Base-by-base conservation (phyloP, 2,113 vertebrate genomes). In the Silurus glanis region DNA sequence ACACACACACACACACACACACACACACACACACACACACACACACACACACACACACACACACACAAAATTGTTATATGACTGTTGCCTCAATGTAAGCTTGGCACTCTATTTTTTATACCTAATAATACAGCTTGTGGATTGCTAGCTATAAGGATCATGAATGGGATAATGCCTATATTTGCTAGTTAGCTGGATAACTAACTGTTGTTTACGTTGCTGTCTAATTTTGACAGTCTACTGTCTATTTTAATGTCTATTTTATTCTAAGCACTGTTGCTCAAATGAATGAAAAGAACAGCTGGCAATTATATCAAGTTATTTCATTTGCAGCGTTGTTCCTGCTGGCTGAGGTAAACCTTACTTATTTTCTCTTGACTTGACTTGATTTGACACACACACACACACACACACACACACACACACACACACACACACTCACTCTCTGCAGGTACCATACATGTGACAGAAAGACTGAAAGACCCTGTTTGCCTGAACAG, bases 401-500 rank as follows among this genome's bases (percentile, higher is more conserved):
- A 67, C 1, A 74, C 45, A 74, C 7, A 74, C 10, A 21, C 45
- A 45, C 16, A 59, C 8, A n/a, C 12, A 23, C 66, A 67, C 55
- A n/a, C 16, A 45, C 16, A 47, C 8, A n/a, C 12, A 13, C 66
- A 67, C 55, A 16, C 16, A 45, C 16, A 59, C 8, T 16, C 12
- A 23, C 66, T 53, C 55, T 16, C 16, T 6, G 1, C 21, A 45
- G 53, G 16, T 3, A 75, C 55, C 8, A 45, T 49, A 49, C 21
- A 23, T 86, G 55, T 47, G 51, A 6, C 21, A 53, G 75, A 90
- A 84, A 51, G 93, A 93, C 53, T 95, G 89, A 94, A 95, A 95
- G 94, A 85, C 82, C 58, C 92, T 90, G 92, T 94, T 95, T 93
- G 94, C 2, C 16, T 72, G 69, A 90, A 91, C 91, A 89, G 90